These are phyloP conservation scores for Ectemnius continuus DNA, from an alignment of 2,888 invertebrate species.

Conservation along the genomic window DNA sequence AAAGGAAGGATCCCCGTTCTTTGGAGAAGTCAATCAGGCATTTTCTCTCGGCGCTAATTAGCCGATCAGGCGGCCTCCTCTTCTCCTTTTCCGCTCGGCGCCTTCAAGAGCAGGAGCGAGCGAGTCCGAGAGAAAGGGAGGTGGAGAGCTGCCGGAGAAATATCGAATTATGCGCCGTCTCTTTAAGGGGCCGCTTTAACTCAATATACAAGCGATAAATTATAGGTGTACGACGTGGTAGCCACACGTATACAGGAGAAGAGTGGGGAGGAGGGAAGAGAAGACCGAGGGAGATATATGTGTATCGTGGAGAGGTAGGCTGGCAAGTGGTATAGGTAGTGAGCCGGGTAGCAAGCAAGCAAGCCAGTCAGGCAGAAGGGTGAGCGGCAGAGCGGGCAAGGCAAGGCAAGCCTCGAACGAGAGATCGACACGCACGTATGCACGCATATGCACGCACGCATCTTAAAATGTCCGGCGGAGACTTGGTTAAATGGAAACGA, in stretches of 20 bases:
- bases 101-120: neutral
- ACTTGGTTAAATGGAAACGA: constrained; percentile 4
- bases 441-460: neutral
- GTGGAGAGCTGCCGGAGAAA: neutral
- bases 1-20: neutral
- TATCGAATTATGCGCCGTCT: constrained; percentile 11
- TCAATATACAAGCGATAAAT: constrained; percentile 14
- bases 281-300: too few relatives aligned
- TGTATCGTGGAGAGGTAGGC: too few relatives aligned
- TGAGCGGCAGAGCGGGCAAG: neutral
- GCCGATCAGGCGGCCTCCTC: neutral
- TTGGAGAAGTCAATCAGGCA: neutral
- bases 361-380: too few relatives aligned
- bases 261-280: neutral
- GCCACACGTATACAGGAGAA: neutral
- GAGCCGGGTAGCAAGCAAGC: too few relatives aligned
- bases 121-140: neutral
- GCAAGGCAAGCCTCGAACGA: neutral
- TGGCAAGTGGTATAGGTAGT: too few relatives aligned
- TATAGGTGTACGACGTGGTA: constrained; percentile 5
- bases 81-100: too few relatives aligned
- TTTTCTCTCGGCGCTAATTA: constrained; percentile 1
- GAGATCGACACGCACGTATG: constrained; percentile 10
- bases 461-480: too few relatives aligned
- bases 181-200: constrained; percentile 11